Conservation (phyloP, 2,113 vertebrate species). For the Chrysochloris asiatica region DNA sequence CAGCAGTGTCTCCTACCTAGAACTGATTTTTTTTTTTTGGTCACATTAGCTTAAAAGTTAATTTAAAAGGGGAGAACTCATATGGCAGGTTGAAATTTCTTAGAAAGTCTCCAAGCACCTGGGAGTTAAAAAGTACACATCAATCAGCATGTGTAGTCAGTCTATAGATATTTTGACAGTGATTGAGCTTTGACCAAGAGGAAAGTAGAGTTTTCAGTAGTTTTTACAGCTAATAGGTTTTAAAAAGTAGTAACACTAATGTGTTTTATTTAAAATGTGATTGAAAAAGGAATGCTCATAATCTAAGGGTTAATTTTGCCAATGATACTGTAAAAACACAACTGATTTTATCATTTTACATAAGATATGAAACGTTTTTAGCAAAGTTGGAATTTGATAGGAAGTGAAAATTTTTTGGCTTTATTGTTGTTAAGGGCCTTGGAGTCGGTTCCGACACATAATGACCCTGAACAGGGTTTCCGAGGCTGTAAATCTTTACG, state of each 20-base stretch:
- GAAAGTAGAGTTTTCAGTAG: not conserved
- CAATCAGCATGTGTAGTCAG: not conserved
- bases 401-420: not conserved
- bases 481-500: no score
- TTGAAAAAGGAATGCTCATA: not conserved
- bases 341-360: not conserved
- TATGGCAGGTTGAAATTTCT: slow-evolving; percentile 18
- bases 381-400: slow-evolving; percentile 20
- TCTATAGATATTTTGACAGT: not conserved
- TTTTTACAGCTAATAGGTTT: slow-evolving; percentile 39
- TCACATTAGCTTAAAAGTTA: not conserved
- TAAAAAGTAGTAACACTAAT: not conserved
- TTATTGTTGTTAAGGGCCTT: no score
- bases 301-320: not conserved
- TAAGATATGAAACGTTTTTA: slow-evolving; percentile 47
- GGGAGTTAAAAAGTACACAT: slow-evolving; percentile 24
- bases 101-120: not conserved
- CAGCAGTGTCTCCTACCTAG: slow-evolving; percentile 12
- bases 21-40: slow-evolving; percentile 14
- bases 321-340: not conserved
- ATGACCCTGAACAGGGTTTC: no score
- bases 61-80: slow-evolving; percentile 45
- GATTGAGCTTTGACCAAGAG: slow-evolving; percentile 44
- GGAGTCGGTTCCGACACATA: no score
- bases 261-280: not conserved